Base-by-base conservation (phyloP, 1,140 invertebrate genomes). In the Ylistrum balloti region DNA sequence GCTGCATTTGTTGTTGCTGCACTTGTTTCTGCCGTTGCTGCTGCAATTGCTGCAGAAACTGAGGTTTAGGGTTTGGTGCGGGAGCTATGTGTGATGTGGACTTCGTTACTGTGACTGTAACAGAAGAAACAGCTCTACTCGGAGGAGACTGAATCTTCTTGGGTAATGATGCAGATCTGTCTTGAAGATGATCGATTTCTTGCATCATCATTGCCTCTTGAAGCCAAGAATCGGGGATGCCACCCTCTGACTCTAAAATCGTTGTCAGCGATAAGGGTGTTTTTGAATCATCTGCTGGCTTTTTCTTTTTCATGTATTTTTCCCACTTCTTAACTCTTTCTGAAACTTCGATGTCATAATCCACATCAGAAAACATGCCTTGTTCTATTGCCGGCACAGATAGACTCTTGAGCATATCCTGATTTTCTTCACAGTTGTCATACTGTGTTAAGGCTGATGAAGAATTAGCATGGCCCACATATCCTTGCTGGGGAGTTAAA, bases 281-380 rank as follows among this genome's bases (percentile, higher is more conserved):
- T 41, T 93, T 92, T n/a, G 89, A 87, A 22, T 89, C 85, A 32
- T 33, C 10, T 38, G 48, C 33, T 90, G 91, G 86, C 91, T 92
- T 90, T 91, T 91, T 88, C 86, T 92, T 93, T 86, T 95, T 94
- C 94, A 95, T 94, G 41, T 92, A 93, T 38, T 90, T 94, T 86
- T 95, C 95, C 95, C 95, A 95, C 41, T 95, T 95, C 88, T 95
- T 95, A 32, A 95, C 93, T 86, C 95, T 90, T 56, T 95, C 95
- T 1, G 95, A 93, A 15, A 95, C 94, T 91, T 95, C 95, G 33
- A 95, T 95, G 87, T 95, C 93, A 87, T 95, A 95, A 48, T 95
- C 95, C 33, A 95, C 95, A 93, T 95, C 95, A 10, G 95, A 95
- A 90, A 95, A 95, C 95, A 95, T 95, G 41, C 95, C 95, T 33